Evolutionary conservation across 2,797 vertebrate species (phyloP).

Genomic region (Tragelaphus oryx): DNA sequence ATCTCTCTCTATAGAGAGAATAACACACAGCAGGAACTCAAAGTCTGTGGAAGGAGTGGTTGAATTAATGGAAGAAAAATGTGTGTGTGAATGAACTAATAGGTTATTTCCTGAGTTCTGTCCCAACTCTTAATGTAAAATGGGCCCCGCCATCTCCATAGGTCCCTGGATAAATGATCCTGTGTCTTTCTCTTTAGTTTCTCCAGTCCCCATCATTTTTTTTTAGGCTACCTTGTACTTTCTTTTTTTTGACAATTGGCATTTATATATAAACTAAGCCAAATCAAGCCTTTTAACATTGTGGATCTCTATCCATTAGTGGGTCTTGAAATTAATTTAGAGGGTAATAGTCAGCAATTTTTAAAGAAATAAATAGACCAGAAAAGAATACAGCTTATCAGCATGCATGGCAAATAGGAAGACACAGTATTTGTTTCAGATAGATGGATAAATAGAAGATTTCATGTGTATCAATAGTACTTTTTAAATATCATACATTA

Average conservation of each 20-base stretch:
- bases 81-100: neutral
- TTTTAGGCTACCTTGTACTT: neutral
- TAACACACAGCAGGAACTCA: neutral
- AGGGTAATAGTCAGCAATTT: neutral
- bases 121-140: neutral
- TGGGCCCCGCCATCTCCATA: neutral
- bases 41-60: neutral
- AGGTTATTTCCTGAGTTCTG: neutral
- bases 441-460: neutral
- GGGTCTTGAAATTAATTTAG: slow-evolving; percentile 31
- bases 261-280: neutral
- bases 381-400: neutral
- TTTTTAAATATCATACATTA: neutral
- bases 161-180: neutral
- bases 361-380: neutral
- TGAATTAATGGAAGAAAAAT: neutral
- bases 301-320: neutral
- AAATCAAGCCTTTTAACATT: slow-evolving; percentile 26
- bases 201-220: neutral
- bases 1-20: neutral
- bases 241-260: neutral
- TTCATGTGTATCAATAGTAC: neutral
- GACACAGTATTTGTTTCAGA: neutral
- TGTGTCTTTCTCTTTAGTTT: neutral
- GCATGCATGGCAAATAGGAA: neutral